Evolutionary conservation across 2,888 invertebrate species (phyloP).

Genomic region (Laothoe populi): DNA sequence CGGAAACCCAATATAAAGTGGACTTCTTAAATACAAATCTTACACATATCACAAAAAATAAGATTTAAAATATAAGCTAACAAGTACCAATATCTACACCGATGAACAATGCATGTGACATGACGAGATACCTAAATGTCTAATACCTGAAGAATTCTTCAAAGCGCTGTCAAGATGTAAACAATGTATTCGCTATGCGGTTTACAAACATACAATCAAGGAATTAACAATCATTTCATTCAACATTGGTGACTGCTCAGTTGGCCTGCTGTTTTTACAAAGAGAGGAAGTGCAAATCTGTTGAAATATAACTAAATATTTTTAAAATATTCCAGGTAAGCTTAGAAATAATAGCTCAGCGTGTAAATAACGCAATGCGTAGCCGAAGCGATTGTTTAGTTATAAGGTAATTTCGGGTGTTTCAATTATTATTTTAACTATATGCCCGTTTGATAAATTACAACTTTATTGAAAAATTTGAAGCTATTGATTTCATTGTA

Average conservation of each 20-base stretch:
- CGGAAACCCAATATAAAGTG: no score
- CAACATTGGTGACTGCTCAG: slow-evolving; percentile 52
- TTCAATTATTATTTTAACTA: neutral
- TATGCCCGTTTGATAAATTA: neutral
- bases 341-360: neutral
- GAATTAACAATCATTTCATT: slow-evolving; percentile 50
- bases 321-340: neutral
- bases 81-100: neutral
- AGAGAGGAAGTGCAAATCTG: slow-evolving; percentile 45
- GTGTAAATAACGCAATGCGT: neutral
- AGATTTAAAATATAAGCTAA: neutral
- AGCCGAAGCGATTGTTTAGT: neutral
- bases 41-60: no score
- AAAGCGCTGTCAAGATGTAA: slow-evolving; percentile 52
- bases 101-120: neutral
- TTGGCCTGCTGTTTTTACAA: slow-evolving; percentile 49
- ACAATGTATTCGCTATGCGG: slow-evolving; percentile 64
- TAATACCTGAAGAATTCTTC: slow-evolving; percentile 39
- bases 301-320: neutral
- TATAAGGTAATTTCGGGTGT: neutral
- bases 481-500: neutral
- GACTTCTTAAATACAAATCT: no score
- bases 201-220: slow-evolving; percentile 70
- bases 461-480: neutral
- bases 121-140: slow-evolving; percentile 24